Percentiles rank a stretch among this genome's conserved stretches.
Conservation (phyloP, 1,140 invertebrate genomes). For the Geopemphigus sp. region DNA sequence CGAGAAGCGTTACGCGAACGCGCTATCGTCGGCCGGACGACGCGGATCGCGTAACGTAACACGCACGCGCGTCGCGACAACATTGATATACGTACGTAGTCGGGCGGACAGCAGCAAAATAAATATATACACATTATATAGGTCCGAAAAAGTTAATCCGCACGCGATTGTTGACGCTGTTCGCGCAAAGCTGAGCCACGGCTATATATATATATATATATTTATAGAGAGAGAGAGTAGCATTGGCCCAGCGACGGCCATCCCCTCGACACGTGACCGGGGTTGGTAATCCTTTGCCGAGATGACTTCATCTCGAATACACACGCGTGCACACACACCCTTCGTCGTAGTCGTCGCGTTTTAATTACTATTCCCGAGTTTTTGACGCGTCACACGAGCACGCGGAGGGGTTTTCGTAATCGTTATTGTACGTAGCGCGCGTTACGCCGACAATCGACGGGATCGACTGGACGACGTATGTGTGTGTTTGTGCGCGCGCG, state of each 20-base stretch:
- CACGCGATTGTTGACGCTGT: constrained; percentile 44
- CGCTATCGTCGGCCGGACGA: too few species aligned
- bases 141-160: constrained; percentile 46
- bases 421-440: too few species aligned
- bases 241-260: neutral
- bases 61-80: too few species aligned
- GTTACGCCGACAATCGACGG: too few species aligned
- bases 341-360: constrained; percentile 19
- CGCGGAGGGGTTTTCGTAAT: too few species aligned
- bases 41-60: neutral
- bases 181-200: neutral
- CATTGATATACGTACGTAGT: too few species aligned
- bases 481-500: too few species aligned
- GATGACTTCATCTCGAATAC: constrained; percentile 25
- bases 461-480: too few species aligned
- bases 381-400: constrained; percentile 19
- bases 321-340: neutral
- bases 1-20: too few species aligned
- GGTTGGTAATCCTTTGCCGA: constrained; percentile 41
- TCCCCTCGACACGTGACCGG: constrained; percentile 44
- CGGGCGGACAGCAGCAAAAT: neutral
- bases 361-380: constrained; percentile 39
- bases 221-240: too few species aligned
- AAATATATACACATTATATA: neutral
- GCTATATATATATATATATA: too few species aligned